Evolutionary conservation across 2,888 invertebrate genomes (phyloP).

Genomic region (Pseudococcus longispinus): DNA sequence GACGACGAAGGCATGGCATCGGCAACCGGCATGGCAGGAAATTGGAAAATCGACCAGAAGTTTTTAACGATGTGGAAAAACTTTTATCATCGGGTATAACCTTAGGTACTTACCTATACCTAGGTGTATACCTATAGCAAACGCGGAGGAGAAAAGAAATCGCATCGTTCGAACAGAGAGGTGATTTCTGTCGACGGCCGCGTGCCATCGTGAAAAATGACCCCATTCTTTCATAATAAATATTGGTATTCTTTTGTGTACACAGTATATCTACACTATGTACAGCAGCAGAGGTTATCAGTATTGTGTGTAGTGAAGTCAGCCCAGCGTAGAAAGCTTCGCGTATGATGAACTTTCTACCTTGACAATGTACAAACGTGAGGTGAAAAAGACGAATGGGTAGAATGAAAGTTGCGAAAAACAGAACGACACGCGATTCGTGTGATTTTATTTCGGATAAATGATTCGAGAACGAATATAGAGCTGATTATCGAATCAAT

Average conservation of each 20-base stretch:
- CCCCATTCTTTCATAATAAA: not conserved
- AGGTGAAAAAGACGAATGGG: not conserved
- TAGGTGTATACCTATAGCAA: too few relatives aligned
- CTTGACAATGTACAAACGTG: not conserved
- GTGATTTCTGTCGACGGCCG: not conserved
- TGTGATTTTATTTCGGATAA: not conserved
- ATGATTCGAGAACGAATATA: not conserved
- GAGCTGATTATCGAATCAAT: not conserved
- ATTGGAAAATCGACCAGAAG: slow-evolving; percentile 11
- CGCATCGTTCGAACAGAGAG: not conserved
- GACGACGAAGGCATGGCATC: not conserved
- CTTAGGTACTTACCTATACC: too few relatives aligned
- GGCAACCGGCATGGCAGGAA: not conserved
- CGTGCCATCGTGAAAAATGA: not conserved
- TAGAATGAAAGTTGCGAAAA: too few relatives aligned
- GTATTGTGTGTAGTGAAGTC: not conserved
- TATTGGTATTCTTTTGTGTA: not conserved
- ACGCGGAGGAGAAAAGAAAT: too few relatives aligned
- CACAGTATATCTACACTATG: not conserved
- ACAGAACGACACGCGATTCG: not conserved
- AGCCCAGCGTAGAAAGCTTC: too few relatives aligned
- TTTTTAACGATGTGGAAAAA: slow-evolving; percentile 11
- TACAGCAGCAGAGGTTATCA: not conserved
- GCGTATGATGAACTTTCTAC: not conserved
- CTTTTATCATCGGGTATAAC: not conserved